These are phyloP conservation scores for Torymus auratus DNA, from an alignment of 2,888 invertebrate genomes.

Conservation along the genomic window DNA sequence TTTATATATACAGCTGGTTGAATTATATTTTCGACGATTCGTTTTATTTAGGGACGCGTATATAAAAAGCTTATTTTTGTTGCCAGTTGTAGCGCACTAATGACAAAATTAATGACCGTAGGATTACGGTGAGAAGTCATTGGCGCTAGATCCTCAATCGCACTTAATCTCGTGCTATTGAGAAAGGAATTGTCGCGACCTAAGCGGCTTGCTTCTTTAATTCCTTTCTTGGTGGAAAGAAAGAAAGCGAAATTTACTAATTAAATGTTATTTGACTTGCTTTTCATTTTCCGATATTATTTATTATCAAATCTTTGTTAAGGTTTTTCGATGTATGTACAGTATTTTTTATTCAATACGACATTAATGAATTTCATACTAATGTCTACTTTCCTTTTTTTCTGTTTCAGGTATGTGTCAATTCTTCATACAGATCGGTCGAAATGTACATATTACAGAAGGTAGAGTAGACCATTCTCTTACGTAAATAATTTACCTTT, in stretches of 20 bases:
- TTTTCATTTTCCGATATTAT: too few species aligned
- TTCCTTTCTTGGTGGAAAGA: background rate
- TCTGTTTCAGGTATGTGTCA: conserved; percentile 54
- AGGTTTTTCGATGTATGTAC: too few species aligned
- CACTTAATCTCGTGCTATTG: conserved; percentile 57
- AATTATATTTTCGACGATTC: too few species aligned
- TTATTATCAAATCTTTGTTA: too few species aligned
- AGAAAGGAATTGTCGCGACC: conserved; percentile 60
- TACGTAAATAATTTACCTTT: background rate
- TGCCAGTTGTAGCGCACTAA: conserved; percentile 50
- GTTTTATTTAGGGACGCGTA: too few species aligned
- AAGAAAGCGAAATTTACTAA: conserved; percentile 1
- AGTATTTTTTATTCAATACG: too few species aligned
- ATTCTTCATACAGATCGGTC: background rate
- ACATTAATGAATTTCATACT: too few species aligned
- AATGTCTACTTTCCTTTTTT: conserved; percentile 3
- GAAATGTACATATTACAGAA: too few species aligned
- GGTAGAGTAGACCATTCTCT: too few species aligned
- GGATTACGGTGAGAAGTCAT: conserved; percentile 60
- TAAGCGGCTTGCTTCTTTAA: conserved; percentile 40
- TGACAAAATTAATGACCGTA: conserved; percentile 64
- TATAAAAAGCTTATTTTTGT: conserved; percentile 33
- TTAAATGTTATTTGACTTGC: background rate
- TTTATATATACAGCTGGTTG: too few species aligned
- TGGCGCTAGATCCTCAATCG: conserved; percentile 61